Evolutionary conservation across 2,113 vertebrate species (phyloP), one percentile per base, ranked within the genome.

Genomic region (Vireo altiloquus): DNA sequence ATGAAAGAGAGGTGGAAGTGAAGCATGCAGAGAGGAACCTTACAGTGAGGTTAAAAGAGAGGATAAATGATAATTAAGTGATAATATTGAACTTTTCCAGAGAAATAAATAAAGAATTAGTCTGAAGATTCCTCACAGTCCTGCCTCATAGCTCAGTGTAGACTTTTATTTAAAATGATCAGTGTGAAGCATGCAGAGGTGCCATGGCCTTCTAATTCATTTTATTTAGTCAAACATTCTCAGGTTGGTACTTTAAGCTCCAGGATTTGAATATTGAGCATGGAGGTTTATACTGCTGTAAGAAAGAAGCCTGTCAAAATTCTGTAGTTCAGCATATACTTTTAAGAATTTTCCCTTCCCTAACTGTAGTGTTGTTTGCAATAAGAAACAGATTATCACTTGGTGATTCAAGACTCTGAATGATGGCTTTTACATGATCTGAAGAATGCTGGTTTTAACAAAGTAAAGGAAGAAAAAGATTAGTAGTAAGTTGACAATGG

Each of bases 61-160:
- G 24, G 30, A 61, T 49, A 83, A 82, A 91, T 84, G 13, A 40
- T 91, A 91, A 76, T 76, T 85, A 89, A 65, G 59, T 72, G 54
- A 70, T 82, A 89, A 89, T 68, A 85, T 37, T 89, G 61, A 89
- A 76, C 64, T 76, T 85, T 76, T 65, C 66, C 17, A 37, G 63
- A 46, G 40, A 91, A 91, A 85, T 87, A 60, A 90, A 83, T 82
- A 92, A 77, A 68, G 24, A 66, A 82, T 87, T 95, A 85, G 30
- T 91, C 42, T 95, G 84, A 76, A 91, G 66, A 90, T 74, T 87
- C 25, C 17, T 82, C 57, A 56, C 33, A 78, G 47, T 21, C 35
- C 15, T 7, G 3, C 13, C 33, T 83, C 44, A 44, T 64, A 60
- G 22, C 49, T 89, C 52, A 76, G 11, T 85, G 82, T 52, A 71